phyloP scores from a whole-genome alignment of 1,140 invertebrate genomes.

The Medauroidea extradentata region DNA sequence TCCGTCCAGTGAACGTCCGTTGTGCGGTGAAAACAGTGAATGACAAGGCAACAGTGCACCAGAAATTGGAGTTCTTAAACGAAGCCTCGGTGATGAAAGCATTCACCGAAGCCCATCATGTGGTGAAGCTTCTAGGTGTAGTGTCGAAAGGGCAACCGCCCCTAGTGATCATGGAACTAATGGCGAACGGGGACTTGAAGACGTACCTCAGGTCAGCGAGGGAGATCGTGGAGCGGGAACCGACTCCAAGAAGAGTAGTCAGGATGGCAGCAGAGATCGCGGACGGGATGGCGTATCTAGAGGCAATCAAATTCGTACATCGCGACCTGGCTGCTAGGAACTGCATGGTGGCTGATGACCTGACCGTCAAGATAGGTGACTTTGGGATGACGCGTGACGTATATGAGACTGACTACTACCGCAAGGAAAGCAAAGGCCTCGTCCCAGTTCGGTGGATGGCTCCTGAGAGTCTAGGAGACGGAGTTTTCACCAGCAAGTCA shows the following conservation, averaged over 20 bases:
- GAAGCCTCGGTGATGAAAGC: constrained; percentile 62
- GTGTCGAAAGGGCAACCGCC: constrained; percentile 79
- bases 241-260: background rate
- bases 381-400: constrained; percentile 96
- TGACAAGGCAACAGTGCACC: constrained; percentile 47
- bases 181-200: constrained; percentile 93
- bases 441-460: constrained; percentile 92
- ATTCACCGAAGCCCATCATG: constrained; percentile 48
- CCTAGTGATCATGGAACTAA: constrained; percentile 96
- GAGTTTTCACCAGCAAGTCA: constrained; percentile 86
- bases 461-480: constrained; percentile 94
- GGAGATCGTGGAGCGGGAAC: background rate
- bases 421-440: constrained; percentile 72
- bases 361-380: constrained; percentile 94
- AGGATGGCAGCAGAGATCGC: constrained; percentile 82
- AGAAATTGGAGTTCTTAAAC: constrained; percentile 57
- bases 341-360: constrained; percentile 89
- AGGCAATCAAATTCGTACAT: constrained; percentile 76
- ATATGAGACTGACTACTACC: constrained; percentile 96
- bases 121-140: constrained; percentile 66
- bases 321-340: constrained; percentile 97
- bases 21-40: constrained; percentile 67
- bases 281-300: constrained; percentile 96
- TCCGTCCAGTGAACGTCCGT: constrained; percentile 34
- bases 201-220: constrained; percentile 64